Evolutionary conservation across 2,888 invertebrate genomes (phyloP).

Genomic region (Lasioglossum lativentre): DNA sequence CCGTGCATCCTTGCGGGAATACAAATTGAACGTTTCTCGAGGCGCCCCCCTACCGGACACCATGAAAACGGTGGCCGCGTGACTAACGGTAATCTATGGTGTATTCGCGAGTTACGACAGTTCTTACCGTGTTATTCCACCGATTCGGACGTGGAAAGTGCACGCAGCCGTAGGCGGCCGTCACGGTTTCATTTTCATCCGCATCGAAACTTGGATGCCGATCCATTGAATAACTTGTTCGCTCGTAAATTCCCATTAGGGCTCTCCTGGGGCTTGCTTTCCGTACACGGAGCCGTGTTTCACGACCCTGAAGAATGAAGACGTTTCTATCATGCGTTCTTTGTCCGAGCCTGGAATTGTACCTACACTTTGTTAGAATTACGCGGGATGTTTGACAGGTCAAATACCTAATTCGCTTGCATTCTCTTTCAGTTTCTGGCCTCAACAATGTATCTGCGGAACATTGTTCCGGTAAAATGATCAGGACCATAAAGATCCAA

Average conservation of each 20-base stretch:
- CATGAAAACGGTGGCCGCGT: conserved; percentile 46
- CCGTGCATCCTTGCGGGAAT: conserved; percentile 55
- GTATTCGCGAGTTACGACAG: conserved; percentile 42
- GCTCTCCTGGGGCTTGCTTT: neutral
- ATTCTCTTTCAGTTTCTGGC: neutral
- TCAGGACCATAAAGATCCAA: neutral
- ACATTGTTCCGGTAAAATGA: neutral
- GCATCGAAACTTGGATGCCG: conserved; percentile 13
- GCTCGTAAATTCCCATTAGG: neutral
- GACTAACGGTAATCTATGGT: conserved; percentile 54
- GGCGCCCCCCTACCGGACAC: conserved; percentile 28
- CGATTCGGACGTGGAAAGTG: conserved; percentile 60
- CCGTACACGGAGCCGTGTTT: neutral
- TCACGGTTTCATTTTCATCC: conserved; percentile 66
- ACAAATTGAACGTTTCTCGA: conserved; percentile 59
- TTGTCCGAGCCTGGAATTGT: neutral
- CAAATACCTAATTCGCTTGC: neutral
- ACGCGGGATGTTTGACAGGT: neutral
- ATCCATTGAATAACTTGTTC: conserved; percentile 2
- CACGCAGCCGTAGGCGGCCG: conserved; percentile 39
- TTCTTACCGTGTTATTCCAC: conserved; percentile 42
- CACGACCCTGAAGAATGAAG: neutral
- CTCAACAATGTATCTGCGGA: neutral
- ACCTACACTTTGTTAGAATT: neutral
- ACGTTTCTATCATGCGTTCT: neutral